phyloP scores from a whole-genome alignment of 2,888 invertebrate species.

The Chrysolina americana region DNA sequence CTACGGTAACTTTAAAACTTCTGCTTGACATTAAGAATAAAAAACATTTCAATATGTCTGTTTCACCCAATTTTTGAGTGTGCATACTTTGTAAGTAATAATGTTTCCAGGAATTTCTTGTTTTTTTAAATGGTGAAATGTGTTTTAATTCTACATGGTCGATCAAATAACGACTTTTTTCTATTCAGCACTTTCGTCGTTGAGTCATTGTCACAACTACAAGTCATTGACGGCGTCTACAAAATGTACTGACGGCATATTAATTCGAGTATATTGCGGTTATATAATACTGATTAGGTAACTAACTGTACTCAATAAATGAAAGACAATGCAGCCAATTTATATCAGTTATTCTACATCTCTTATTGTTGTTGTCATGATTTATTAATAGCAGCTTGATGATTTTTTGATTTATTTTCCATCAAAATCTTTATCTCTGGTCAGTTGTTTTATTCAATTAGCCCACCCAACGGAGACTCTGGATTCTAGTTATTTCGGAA shows the following conservation, averaged over 20 bases:
- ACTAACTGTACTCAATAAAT: background rate
- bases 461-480: too few species aligned
- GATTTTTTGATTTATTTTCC: background rate
- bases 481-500: too few species aligned
- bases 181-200: background rate
- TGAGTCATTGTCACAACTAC: background rate
- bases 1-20: too few species aligned
- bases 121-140: too few species aligned
- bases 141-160: background rate
- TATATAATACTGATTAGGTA: background rate
- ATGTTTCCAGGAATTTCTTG: too few species aligned
- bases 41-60: too few species aligned
- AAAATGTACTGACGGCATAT: slow-evolving; percentile 10
- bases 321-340: background rate
- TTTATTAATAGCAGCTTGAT: background rate
- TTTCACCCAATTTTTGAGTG: background rate
- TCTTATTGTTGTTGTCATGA: background rate
- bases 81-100: too few species aligned
- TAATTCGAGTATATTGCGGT: slow-evolving; percentile 6
- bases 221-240: slow-evolving; percentile 3
- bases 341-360: background rate
- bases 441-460: background rate
- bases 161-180: background rate
- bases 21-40: too few species aligned
- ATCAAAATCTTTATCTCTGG: background rate